Conservation (phyloP, 2,888 invertebrate genomes). For the Hirtodrosophila trivittata region DNA sequence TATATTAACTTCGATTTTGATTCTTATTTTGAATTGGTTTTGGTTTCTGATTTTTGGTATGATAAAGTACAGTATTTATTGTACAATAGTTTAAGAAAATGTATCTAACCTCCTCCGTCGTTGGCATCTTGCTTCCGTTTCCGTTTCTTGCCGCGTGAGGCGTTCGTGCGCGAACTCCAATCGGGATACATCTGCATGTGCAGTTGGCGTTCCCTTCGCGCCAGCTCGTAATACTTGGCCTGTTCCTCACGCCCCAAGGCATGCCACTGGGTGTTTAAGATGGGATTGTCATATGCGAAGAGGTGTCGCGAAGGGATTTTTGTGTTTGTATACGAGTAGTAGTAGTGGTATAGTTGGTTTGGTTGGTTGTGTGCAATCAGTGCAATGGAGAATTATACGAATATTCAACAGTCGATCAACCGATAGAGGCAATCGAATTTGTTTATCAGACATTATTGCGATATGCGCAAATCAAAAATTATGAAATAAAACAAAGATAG, state of each 20-base stretch:
- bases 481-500: conserved; percentile 48
- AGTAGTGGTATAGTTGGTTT: conserved; percentile 8
- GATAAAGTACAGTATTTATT: conserved; percentile 38
- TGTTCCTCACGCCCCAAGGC: conserved; percentile 99
- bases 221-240: conserved; percentile 99
- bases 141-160: conserved; percentile 99
- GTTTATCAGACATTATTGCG: conserved; percentile 31
- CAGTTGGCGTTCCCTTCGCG: conserved; percentile 98
- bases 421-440: conserved; percentile 7
- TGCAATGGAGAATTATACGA: no score
- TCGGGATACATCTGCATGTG: conserved; percentile 99
- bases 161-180: conserved; percentile 99
- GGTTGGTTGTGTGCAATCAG: no score
- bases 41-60: no score
- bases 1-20: no score
- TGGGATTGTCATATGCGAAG: conserved; percentile 9
- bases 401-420: background rate
- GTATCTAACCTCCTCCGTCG: conserved; percentile 93
- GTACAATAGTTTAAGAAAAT: conserved; percentile 55
- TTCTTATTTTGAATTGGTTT: no score
- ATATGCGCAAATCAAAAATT: conserved; percentile 43
- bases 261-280: conserved; percentile 95
- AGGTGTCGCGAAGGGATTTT: conserved; percentile 35
- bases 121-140: conserved; percentile 99
- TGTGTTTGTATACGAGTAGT: no score